These are phyloP conservation scores for Isotomurus palustris DNA, from an alignment of 2,888 invertebrate species.

Conservation along the genomic window DNA sequence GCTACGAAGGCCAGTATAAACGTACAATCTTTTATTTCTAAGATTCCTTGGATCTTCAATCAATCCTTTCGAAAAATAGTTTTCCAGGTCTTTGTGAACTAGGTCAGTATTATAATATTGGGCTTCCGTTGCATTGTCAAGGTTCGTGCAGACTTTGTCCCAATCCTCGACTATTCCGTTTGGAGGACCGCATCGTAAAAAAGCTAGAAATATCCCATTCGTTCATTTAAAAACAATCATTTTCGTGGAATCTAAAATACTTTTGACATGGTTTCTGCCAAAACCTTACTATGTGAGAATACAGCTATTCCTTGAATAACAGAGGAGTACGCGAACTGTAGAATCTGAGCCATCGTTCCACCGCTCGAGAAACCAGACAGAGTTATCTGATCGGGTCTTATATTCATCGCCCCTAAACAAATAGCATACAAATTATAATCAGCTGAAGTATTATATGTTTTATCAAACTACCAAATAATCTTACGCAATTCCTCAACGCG, in stretches of 20 bases:
- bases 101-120: constrained; percentile 18
- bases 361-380: constrained; percentile 4
- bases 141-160: constrained; percentile 18
- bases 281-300: neutral
- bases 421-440: too few relatives aligned
- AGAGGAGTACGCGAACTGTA: constrained; percentile 1
- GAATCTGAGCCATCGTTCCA: neutral
- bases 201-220: constrained; percentile 12
- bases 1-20: constrained; percentile 26
- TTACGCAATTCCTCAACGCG: too few relatives aligned
- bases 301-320: neutral
- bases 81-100: constrained; percentile 27
- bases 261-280: neutral
- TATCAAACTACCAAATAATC: too few relatives aligned
- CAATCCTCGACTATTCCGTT: constrained; percentile 18
- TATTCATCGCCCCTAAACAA: neutral
- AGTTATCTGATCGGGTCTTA: neutral
- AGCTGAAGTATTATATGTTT: too few relatives aligned
- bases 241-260: neutral
- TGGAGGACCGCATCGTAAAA: constrained; percentile 26
- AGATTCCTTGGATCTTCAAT: constrained; percentile 26
- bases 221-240: neutral
- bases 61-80: constrained; percentile 13
- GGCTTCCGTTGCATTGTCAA: constrained; percentile 11
- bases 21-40: constrained; percentile 24